phyloP scores from a whole-genome alignment of 2,797 vertebrate species.

The Alcedo atthis region DNA sequence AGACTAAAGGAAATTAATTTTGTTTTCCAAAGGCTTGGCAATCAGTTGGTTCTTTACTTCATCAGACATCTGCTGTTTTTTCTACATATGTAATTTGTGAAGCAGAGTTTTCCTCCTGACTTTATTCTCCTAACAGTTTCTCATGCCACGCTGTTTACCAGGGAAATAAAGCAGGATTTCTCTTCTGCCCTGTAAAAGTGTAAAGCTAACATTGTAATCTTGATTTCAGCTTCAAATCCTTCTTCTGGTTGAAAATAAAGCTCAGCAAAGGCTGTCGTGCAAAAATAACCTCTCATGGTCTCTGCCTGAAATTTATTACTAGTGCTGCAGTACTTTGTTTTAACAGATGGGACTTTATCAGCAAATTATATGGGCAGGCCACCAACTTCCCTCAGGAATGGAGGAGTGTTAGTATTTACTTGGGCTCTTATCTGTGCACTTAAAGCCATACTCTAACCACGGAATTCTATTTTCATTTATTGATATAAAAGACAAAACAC shows the following conservation, averaged over 20 bases:
- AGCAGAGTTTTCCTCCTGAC: constrained; percentile 78
- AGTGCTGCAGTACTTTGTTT: constrained; percentile 75
- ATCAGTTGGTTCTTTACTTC: constrained; percentile 77
- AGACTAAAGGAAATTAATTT: constrained; percentile 86
- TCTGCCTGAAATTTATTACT: constrained; percentile 79
- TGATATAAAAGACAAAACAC: constrained; percentile 66
- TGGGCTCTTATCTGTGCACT: constrained; percentile 79
- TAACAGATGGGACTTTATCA: constrained; percentile 87
- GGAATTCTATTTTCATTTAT: constrained; percentile 72
- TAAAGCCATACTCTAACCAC: constrained; percentile 71
- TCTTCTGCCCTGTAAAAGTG: constrained; percentile 67
- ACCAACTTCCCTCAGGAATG: constrained; percentile 78
- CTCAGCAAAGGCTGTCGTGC: constrained; percentile 72
- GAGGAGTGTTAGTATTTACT: constrained; percentile 77
- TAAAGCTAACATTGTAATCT: constrained; percentile 68
- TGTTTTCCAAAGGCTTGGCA: constrained; percentile 85
- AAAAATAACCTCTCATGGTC: constrained; percentile 77
- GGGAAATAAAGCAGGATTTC: constrained; percentile 70
- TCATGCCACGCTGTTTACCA: constrained; percentile 72
- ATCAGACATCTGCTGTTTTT: constrained; percentile 86
- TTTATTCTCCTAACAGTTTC: constrained; percentile 77
- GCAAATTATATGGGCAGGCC: constrained; percentile 79
- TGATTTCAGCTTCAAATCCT: constrained; percentile 75
- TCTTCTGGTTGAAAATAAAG: constrained; percentile 63
- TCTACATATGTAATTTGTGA: constrained; percentile 80